These are phyloP conservation scores for Maccullochella peelii DNA, from an alignment of 2,113 vertebrate species.

Conservation along the genomic window DNA sequence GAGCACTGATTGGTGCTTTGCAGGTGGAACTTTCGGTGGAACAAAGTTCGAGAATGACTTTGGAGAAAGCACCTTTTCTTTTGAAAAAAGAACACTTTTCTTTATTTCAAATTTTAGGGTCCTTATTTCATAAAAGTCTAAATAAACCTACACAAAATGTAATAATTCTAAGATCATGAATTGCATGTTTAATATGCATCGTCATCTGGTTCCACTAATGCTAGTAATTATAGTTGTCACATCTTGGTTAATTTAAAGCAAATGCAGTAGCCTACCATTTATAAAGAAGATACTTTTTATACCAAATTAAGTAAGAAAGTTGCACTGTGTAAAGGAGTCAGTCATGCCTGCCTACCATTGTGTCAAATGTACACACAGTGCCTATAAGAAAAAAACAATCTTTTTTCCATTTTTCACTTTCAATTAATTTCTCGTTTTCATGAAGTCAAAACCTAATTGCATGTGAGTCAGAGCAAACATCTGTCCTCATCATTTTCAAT, in stretches of 20 bases:
- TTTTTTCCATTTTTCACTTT: constrained; percentile 73
- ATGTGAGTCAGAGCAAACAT: constrained; percentile 80
- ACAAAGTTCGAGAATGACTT: background rate
- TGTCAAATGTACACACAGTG: constrained; percentile 41
- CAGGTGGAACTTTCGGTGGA: no score
- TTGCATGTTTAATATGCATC: background rate
- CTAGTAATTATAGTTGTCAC: constrained; percentile 26
- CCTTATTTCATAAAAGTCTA: background rate
- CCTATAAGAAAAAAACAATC: constrained; percentile 59
- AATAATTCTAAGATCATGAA: background rate
- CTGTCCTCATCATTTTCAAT: constrained; percentile 84
- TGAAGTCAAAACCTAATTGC: constrained; percentile 81
- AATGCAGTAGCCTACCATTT: background rate
- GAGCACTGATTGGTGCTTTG: constrained; percentile 1
- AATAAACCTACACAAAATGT: background rate
- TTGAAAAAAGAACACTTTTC: accelerated
- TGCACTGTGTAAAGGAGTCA: constrained; percentile 36
- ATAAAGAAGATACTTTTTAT: constrained; percentile 38
- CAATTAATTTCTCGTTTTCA: constrained; percentile 83
- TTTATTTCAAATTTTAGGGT: background rate
- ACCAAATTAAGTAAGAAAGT: constrained; percentile 39
- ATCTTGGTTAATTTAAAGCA: constrained; percentile 40
- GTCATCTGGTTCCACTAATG: constrained; percentile 1
- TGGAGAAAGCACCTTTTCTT: background rate
- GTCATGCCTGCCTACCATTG: constrained; percentile 45